These are phyloP conservation scores for Zonitis immaculata DNA, from an alignment of 2,888 invertebrate genomes.

Conservation along the genomic window DNA sequence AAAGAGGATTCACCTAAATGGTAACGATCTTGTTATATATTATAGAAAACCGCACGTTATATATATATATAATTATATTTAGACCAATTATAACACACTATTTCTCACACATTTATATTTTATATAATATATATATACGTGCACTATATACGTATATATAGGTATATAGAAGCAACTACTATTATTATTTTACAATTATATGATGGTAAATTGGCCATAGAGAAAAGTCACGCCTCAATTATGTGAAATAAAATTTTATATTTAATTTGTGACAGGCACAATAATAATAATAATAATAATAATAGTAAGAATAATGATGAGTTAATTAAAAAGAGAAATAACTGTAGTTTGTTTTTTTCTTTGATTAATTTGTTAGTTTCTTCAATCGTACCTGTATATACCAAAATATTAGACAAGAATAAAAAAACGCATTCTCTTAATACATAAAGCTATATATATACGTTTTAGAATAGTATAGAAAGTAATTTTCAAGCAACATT, in stretches of 20 bases:
- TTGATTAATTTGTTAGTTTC: no score
- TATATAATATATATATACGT: no score
- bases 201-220: background rate
- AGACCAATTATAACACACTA: constrained; percentile 1
- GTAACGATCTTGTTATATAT: constrained; percentile 4
- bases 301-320: no score
- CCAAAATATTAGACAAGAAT: no score
- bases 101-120: background rate
- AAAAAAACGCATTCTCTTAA: no score
- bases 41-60: constrained; percentile 3
- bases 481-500: background rate
- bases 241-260: background rate
- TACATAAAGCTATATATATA: no score
- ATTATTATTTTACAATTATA: background rate
- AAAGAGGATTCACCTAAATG: constrained; percentile 1
- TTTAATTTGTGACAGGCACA: background rate
- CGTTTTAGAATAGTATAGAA: background rate
- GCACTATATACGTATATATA: no score
- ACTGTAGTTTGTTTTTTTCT: no score
- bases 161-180: background rate
- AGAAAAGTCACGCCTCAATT: background rate
- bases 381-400: no score
- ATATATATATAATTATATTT: no score
- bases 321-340: no score
- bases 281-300: no score